Evolutionary conservation across 1,140 invertebrate genomes (phyloP).

Genomic region (Drosophila ananassae): DNA sequence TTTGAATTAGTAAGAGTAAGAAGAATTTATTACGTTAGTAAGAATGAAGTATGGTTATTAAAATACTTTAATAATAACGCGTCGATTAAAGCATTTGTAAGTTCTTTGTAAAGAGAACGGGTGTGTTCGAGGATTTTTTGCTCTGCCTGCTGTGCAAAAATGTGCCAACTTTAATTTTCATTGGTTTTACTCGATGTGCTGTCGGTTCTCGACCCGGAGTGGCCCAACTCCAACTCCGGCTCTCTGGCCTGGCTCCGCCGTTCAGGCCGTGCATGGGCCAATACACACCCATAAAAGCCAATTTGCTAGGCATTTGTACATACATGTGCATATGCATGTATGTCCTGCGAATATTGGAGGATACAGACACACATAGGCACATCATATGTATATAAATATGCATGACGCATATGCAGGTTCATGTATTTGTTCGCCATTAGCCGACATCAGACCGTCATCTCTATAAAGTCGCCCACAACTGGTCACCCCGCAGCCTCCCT

Average conservation of each 20-base stretch:
- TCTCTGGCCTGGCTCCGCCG: slow-evolving; percentile 8
- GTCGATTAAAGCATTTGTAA: neutral
- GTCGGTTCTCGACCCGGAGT: neutral
- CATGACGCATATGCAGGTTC: slow-evolving; percentile 4
- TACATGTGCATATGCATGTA: slow-evolving; percentile 13
- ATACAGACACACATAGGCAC: slow-evolving; percentile 27
- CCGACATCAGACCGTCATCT: slow-evolving; percentile 24
- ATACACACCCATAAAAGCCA: slow-evolving; percentile 56
- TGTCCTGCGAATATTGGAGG: slow-evolving; percentile 37
- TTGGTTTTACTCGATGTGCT: slow-evolving; percentile 51
- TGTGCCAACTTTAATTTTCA: slow-evolving; percentile 62
- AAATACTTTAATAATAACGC: neutral
- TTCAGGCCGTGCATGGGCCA: slow-evolving; percentile 8
- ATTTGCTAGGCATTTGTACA: slow-evolving; percentile 43
- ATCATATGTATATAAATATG: slow-evolving; percentile 36
- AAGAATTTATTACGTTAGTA: too few relatives aligned
- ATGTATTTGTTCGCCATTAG: slow-evolving; percentile 52
- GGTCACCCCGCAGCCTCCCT: neutral
- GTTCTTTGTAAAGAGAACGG: neutral
- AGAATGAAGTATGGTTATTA: neutral
- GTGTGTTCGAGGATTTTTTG: neutral
- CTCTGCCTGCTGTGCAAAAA: slow-evolving; percentile 35
- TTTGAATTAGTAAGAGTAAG: too few relatives aligned
- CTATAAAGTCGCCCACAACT: slow-evolving; percentile 31
- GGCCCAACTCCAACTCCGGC: slow-evolving; percentile 24